Evolutionary conservation across 2,888 invertebrate species (phyloP).

Genomic region (Amblyjoppa proteus): DNA sequence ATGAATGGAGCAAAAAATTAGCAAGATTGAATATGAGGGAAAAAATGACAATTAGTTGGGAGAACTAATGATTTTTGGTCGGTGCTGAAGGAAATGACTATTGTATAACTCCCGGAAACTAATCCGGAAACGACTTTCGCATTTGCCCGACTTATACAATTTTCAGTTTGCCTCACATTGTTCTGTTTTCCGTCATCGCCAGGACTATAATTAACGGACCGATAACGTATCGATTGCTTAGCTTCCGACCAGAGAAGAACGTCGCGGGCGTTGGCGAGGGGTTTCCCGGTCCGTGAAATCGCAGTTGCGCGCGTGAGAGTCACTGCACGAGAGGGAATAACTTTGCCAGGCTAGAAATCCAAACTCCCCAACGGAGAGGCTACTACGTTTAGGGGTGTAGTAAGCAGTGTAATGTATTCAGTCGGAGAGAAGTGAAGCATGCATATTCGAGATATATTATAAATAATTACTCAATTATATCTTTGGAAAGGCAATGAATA

Average conservation of each 20-base stretch:
- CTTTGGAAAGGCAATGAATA: conserved; percentile 85
- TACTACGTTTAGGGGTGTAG: conserved; percentile 82
- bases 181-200: conserved; percentile 72
- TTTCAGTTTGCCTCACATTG: conserved; percentile 70
- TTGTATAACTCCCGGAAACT: background rate
- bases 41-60: too few relatives aligned
- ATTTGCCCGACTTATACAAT: conserved; percentile 73
- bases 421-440: conserved; percentile 84
- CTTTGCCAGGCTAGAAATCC: conserved; percentile 78
- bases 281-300: conserved; percentile 62
- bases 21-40: too few relatives aligned
- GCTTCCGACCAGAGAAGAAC: conserved; percentile 73
- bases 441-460: conserved; percentile 85
- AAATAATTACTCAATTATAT: conserved; percentile 85
- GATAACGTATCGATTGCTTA: conserved; percentile 80
- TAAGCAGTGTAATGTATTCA: conserved; percentile 84
- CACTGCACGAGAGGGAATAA: conserved; percentile 73
- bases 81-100: background rate
- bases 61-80: too few relatives aligned
- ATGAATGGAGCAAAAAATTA: too few relatives aligned
- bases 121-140: conserved; percentile 25
- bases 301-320: conserved; percentile 55
- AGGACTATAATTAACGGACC: conserved; percentile 78
- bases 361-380: conserved; percentile 72
- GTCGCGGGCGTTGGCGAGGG: conserved; percentile 58